Evolutionary conservation across 2,888 invertebrate species (phyloP).

Genomic region (Lacanobia oleracea): DNA sequence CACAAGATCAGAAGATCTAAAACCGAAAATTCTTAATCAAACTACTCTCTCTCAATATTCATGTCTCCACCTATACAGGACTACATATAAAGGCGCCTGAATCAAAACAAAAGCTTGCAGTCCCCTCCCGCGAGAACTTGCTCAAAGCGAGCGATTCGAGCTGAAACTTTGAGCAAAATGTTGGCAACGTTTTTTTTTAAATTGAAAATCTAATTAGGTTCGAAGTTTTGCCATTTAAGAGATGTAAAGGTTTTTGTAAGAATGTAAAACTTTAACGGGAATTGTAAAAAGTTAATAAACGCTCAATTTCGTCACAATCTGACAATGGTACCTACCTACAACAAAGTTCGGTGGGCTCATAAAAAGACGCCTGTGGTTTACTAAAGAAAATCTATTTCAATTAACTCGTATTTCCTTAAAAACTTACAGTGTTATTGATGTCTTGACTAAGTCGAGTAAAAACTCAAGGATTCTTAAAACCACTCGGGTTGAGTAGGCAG

Average conservation of each 20-base stretch:
- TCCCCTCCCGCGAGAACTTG: slow-evolving; percentile 32
- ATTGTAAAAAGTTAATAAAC: too few species aligned
- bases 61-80: not conserved
- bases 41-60: not conserved
- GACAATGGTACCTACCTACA: too few species aligned
- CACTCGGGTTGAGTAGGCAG: not conserved
- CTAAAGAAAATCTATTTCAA: too few species aligned
- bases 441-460: not conserved
- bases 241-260: slow-evolving; percentile 10
- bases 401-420: not conserved
- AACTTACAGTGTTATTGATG: not conserved
- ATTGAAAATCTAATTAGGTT: slow-evolving; percentile 45
- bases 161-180: slow-evolving; percentile 36
- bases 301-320: too few species aligned
- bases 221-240: slow-evolving; percentile 31
- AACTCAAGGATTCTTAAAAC: not conserved
- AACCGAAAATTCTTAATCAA: not conserved
- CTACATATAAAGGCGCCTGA: slow-evolving; percentile 13
- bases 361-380: too few species aligned
- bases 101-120: slow-evolving; percentile 35
- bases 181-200: slow-evolving; percentile 24
- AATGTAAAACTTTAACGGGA: not conserved
- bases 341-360: too few species aligned
- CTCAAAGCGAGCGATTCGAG: slow-evolving; percentile 34
- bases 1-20: too few species aligned